Conservation (phyloP, 2,888 invertebrate species). For the Thelaira solivaga region DNA sequence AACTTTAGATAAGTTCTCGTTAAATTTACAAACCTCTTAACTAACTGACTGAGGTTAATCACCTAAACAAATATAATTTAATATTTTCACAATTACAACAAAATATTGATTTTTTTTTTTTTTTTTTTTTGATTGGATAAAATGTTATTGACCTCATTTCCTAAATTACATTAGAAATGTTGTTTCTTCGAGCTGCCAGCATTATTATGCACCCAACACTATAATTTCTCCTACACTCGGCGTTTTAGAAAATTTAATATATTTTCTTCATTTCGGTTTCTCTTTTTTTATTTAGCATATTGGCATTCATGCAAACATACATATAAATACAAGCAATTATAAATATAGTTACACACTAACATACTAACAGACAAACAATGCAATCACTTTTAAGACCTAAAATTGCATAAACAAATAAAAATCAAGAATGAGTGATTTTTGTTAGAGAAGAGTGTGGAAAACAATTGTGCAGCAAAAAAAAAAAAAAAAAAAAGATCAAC, state of each 20-base stretch:
- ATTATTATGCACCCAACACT: not conserved
- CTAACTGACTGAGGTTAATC: no score
- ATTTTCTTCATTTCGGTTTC: not conserved
- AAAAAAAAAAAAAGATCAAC: conserved; percentile 36
- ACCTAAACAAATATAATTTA: no score
- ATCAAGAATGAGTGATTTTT: not conserved
- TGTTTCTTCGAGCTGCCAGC: not conserved
- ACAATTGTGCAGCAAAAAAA: not conserved
- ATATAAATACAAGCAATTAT: no score
- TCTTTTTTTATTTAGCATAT: not conserved
- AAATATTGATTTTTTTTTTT: conserved; percentile 34
- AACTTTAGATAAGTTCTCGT: no score
- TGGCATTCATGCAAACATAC: conserved; percentile 6
- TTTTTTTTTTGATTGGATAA: no score
- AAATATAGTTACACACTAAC: no score
- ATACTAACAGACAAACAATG: not conserved
- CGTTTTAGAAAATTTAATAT: not conserved
- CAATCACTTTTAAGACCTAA: not conserved
- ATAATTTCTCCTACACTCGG: not conserved
- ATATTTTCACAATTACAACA: not conserved
- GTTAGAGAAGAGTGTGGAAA: not conserved
- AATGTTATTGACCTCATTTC: conserved; percentile 37
- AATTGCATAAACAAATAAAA: not conserved
- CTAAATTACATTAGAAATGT: conserved; percentile 30
- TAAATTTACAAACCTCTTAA: no score